These are phyloP conservation scores for Bilobella aurantiaca DNA, from an alignment of 1,140 invertebrate genomes.

Conservation along the genomic window DNA sequence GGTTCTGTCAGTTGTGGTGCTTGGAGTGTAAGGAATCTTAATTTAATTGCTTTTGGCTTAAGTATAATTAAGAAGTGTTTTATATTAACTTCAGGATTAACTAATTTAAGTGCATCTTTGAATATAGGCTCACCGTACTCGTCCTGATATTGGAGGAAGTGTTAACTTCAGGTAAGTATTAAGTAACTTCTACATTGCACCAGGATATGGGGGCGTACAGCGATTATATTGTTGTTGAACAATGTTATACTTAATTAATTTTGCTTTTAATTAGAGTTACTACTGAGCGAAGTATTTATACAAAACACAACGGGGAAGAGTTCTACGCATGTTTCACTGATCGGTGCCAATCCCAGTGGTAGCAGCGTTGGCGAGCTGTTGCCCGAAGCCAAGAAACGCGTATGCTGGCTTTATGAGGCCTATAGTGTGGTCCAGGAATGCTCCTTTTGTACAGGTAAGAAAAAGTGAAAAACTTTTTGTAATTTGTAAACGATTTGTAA, in stretches of 20 bases:
- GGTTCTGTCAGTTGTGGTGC: slow-evolving; percentile 27
- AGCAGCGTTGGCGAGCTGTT: slow-evolving; percentile 39
- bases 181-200: slow-evolving; percentile 6
- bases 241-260: background rate
- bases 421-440: slow-evolving; percentile 60
- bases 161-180: slow-evolving; percentile 21
- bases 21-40: slow-evolving; percentile 30
- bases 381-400: slow-evolving; percentile 4
- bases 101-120: background rate
- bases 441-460: slow-evolving; percentile 60
- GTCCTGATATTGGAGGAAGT: slow-evolving; percentile 58
- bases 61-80: background rate
- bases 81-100: background rate
- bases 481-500: too few species aligned
- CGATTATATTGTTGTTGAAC: background rate
- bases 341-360: background rate
- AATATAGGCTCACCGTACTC: slow-evolving; percentile 54
- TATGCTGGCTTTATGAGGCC: slow-evolving; percentile 56
- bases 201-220: background rate
- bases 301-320: slow-evolving; percentile 52
- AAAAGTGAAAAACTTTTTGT: background rate
- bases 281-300: background rate
- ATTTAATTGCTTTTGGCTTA: background rate
- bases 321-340: slow-evolving; percentile 37
- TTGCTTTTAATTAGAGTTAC: background rate